These are phyloP conservation scores for Decapterus maruadsi DNA, from an alignment of 2,797 vertebrate genomes.

Conservation along the genomic window DNA sequence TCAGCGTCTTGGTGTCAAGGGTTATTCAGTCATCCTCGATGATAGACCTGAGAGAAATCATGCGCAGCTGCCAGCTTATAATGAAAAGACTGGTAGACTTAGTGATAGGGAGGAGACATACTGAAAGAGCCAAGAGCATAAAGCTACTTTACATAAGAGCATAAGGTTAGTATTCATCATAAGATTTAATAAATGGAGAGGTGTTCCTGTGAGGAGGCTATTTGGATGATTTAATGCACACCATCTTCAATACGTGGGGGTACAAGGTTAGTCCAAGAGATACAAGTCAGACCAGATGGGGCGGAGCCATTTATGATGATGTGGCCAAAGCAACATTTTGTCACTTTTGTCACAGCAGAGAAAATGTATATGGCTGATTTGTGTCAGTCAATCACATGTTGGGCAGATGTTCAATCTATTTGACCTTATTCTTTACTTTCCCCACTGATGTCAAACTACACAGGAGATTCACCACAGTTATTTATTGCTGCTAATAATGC, in stretches of 20 bases:
- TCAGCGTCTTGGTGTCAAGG: conserved; percentile 46
- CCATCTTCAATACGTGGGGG: background rate
- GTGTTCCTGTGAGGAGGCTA: background rate
- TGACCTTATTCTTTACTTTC: background rate
- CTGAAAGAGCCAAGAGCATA: conserved; percentile 34
- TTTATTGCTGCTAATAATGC: no score
- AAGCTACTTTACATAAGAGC: conserved; percentile 31
- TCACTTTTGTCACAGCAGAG: background rate
- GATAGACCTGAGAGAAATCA: conserved; percentile 46
- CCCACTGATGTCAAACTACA: background rate
- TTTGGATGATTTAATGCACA: conserved; percentile 18
- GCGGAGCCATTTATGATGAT: background rate
- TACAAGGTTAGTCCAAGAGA: background rate
- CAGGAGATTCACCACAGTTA: background rate
- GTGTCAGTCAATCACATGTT: no score
- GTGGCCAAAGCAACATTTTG: background rate
- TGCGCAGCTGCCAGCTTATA: conserved; percentile 19
- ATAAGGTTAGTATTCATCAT: conserved; percentile 26
- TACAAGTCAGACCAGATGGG: background rate
- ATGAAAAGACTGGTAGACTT: conserved; percentile 31
- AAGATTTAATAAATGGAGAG: conserved; percentile 12
- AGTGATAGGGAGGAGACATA: conserved; percentile 24
- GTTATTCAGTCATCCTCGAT: conserved; percentile 50
- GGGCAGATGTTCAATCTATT: background rate
- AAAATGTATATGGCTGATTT: background rate